These are phyloP conservation scores for Dysidea cf. avara DNA, from an alignment of 37 sponge, comb jelly and placozoan species.

Conservation along the genomic window DNA sequence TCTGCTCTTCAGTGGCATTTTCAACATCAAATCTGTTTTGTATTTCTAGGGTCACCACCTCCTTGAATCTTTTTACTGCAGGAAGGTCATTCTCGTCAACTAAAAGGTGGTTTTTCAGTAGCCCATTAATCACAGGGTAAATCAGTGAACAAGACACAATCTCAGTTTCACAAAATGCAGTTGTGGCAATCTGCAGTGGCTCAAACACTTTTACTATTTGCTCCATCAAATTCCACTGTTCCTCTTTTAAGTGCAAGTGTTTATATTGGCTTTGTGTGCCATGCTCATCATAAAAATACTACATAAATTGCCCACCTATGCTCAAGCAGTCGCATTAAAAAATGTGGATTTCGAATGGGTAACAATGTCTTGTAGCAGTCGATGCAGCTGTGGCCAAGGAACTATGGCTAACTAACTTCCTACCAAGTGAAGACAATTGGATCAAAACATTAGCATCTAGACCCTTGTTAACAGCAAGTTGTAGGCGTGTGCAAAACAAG, in stretches of 20 bases:
- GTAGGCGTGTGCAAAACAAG: conserved; percentile 12
- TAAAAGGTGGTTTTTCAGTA: conserved; percentile 16
- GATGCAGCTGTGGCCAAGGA: conserved; percentile 21
- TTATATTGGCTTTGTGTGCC: conserved; percentile 1
- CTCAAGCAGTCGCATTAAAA: conserved; percentile 9
- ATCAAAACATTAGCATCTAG: not conserved
- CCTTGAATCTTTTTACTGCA: conserved; percentile 28
- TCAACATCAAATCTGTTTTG: not conserved
- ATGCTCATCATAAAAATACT: conserved; percentile 14
- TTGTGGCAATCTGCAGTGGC: conserved; percentile 37
- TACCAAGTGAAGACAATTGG: not conserved
- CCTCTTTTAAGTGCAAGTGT: conserved; percentile 25
- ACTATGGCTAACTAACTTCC: conserved; percentile 41
- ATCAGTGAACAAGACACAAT: conserved; percentile 28
- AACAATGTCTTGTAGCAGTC: conserved; percentile 28
- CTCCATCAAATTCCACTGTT: conserved; percentile 24
- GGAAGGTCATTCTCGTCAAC: conserved; percentile 20
- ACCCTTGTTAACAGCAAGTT: conserved; percentile 21
- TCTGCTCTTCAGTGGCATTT: not conserved
- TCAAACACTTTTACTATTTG: conserved; percentile 27
- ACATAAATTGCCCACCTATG: conserved; percentile 22
- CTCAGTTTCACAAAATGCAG: conserved; percentile 9
- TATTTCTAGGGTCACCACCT: conserved; percentile 15
- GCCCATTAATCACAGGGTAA: conserved; percentile 40
- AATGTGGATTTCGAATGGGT: conserved; percentile 42